Base-by-base conservation (phyloP, 2,113 vertebrate genomes). In the Phycodurus eques region DNA sequence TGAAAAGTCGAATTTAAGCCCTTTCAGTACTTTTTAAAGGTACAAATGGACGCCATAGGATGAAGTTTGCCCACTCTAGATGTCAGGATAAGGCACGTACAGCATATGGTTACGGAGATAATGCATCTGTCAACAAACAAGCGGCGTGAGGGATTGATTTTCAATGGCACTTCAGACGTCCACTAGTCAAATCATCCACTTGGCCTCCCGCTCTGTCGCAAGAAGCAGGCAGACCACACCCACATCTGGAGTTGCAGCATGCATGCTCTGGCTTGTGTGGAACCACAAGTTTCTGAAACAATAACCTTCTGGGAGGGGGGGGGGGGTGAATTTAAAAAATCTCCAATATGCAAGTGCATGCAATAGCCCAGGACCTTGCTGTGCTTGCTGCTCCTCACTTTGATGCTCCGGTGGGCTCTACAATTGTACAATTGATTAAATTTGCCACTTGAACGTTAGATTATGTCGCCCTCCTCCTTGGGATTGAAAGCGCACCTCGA, bases 111-210 rank as follows among this genome's bases (percentile, higher is more conserved):
- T 76, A 80, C 83, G 73, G 33, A 77, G 85, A 83, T 88, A 78
- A 81, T 78, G 75, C 75, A 13, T 75, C 71, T 46, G 73, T 74
- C 78, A 75, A 76, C 67, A 74, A 70, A 82, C 78, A 81, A 85
- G 49, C 67, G 67, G 6, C 49, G 64, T 78, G 67, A 64, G 66
- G 63, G 67, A 86, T 82, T 69, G 82, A 85, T 86, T 82, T 74
- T 71, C 82, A 75, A 57, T 27, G n/a, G 61, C 49, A 35, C 56
- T 80, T 75, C 46, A 65, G 53, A 68, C 46, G 4, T 80, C 74
- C 69, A 84, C 85, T 85, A 81, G 57, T 83, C 71, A 85, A 78
- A 87, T 81, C 61, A 77, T 83, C 76, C 68, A 70, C 68, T 67
- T 67, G 46, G 51, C 70, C 68, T 66, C 19, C 19, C 74, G 74